A percentile compares a stretch with the other conserved stretches of the same genome.
Conservation (phyloP, 1,140 invertebrate genomes). For the Brachionus rotundiformis region DNA sequence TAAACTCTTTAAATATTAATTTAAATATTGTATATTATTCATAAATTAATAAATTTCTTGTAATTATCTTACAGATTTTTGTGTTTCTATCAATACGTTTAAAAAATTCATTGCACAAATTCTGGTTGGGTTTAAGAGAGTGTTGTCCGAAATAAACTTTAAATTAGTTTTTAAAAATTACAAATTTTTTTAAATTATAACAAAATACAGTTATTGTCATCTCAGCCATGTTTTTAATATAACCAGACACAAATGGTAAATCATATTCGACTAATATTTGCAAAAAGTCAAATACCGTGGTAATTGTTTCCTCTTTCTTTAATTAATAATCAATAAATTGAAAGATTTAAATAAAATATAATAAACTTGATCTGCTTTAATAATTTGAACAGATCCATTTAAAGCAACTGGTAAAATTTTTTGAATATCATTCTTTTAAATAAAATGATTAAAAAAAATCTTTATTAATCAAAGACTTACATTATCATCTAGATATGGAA, state of each 20-base stretch:
- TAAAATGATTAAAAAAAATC: too few species aligned
- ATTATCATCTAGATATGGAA: constrained; percentile 1
- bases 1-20: constrained; percentile 24
- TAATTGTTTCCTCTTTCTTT: constrained; percentile 41
- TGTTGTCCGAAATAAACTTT: constrained; percentile 21
- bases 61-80: constrained; percentile 37
- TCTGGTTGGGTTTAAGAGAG: constrained; percentile 26
- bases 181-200: background rate
- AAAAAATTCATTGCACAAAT: constrained; percentile 49
- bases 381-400: constrained; percentile 6
- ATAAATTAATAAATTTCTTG: too few species aligned
- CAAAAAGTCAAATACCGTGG: constrained; percentile 41
- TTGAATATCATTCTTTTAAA: background rate
- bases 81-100: constrained; percentile 36
- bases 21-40: too few species aligned
- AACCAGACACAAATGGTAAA: background rate
- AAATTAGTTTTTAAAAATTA: background rate
- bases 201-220: constrained; percentile 17
- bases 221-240: constrained; percentile 28
- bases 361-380: constrained; percentile 31
- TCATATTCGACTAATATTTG: constrained; percentile 37
- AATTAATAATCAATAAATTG: too few species aligned
- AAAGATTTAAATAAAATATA: background rate
- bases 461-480: background rate
- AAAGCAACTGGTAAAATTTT: constrained; percentile 31